Evolutionary conservation across 1,140 invertebrate species (phyloP), one percentile per base, ranked within the genome.

Genomic region (Macrobrachium rosenbergii): DNA sequence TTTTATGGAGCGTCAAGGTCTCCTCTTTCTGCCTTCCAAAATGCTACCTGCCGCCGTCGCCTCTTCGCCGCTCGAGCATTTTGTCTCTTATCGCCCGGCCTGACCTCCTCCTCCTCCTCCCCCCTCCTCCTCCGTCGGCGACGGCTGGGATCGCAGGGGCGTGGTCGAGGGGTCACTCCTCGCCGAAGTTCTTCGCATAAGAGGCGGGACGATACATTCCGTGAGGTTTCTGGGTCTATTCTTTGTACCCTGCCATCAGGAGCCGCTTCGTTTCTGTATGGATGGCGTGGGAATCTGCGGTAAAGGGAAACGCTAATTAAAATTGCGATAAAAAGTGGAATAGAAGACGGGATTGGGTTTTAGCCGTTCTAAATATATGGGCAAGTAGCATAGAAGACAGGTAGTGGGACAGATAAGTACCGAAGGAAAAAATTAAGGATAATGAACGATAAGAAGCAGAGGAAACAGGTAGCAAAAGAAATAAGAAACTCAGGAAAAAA

Each of bases 1-100:
- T 82, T 82, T 82, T 82, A 82, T 73, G 81, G 81, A n/a, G 64
- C 52, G 81, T 16, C 28, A 37, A 37, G 28, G 28, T 37, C 28
- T 37, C 28, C 28, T 37, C 28, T 37, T 37, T 5, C 11, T 6
- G 52, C 37, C 16, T 14, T 14, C 23, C 8, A 2, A 62, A 37
- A 45, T 67, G 62, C 28, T 81, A 67, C 79, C 62, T 81, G 21
- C 19, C 37, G 12, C 69, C 16, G 23, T 14, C 43, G 69, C 43
- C 69, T 43, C 69, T 73, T 73, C 28, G 28, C 28, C 28, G 28
- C 28, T 1, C 28, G 28, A 37, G 28, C 28, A 37, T 37, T 37
- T 37, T 37, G 28, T 37, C 28, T 37, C 28, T 37, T 37, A 37
- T 37, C 28, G 28, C 3, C 3, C 28, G 28, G 28, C 28, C 28